Evolutionary conservation across 2,797 vertebrate genomes (phyloP).

Genomic region (Anguilla marmorata): DNA sequence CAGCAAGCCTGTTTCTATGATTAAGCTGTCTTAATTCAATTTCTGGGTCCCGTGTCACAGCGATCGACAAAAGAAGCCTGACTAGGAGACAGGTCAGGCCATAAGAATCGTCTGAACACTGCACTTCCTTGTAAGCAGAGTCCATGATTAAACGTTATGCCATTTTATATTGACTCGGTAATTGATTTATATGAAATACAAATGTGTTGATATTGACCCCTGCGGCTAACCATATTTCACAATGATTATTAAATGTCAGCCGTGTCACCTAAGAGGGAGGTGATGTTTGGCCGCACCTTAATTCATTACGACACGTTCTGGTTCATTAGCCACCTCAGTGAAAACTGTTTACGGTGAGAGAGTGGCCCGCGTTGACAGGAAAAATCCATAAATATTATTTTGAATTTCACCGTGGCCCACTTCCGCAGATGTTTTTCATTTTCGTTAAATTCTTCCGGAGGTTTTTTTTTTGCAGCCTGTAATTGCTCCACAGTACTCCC

Average conservation of each 20-base stretch:
- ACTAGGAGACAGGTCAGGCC: neutral
- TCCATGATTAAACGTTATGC: conserved; percentile 30
- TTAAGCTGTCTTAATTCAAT: conserved; percentile 9
- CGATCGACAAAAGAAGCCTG: conserved; percentile 9
- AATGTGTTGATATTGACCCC: conserved; percentile 39
- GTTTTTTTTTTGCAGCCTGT: neutral
- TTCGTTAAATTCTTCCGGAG: neutral
- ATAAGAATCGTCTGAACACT: conserved; percentile 9
- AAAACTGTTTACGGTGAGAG: neutral
- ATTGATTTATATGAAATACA: conserved; percentile 41
- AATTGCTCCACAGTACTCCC: neutral
- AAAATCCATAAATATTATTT: conserved; percentile 7
- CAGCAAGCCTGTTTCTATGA: conserved; percentile 12
- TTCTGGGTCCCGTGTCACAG: neutral
- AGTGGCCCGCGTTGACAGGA: neutral
- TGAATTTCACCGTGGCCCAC: neutral
- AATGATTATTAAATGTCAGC: conserved; percentile 40
- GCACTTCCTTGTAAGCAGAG: conserved; percentile 33
- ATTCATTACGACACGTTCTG: conserved; percentile 23
- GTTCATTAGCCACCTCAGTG: conserved; percentile 14
- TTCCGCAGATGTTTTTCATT: neutral
- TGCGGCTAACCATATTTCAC: conserved; percentile 27
- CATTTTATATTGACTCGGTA: conserved; percentile 36
- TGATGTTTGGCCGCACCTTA: conserved; percentile 5
- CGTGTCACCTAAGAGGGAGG: neutral